A percentile compares a stretch with the other conserved stretches of the same genome.
Evolutionary conservation across 2,888 invertebrate species (phyloP).

Genomic region (Smittia sp.): DNA sequence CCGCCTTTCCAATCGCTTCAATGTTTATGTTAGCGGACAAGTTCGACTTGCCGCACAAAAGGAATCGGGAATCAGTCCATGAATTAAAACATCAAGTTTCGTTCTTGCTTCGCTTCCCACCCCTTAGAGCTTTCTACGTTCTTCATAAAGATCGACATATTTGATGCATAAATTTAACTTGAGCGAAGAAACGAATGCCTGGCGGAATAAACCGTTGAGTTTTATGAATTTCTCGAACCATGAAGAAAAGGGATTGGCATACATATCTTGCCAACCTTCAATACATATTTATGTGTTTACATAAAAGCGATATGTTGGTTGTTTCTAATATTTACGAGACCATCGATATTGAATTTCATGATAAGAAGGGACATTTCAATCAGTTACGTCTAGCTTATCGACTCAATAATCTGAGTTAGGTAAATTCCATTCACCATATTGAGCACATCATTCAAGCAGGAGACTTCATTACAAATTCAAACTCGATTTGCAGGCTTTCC

Average conservation of each 20-base stretch:
- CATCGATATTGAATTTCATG: slow-evolving; percentile 35
- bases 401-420: no score
- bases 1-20: neutral
- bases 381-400: neutral
- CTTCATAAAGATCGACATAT: neutral
- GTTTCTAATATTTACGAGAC: slow-evolving; percentile 28
- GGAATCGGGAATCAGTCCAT: slow-evolving; percentile 14
- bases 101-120: neutral
- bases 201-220: neutral
- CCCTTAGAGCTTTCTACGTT: neutral
- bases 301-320: slow-evolving; percentile 27
- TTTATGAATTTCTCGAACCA: neutral
- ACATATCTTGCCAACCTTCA: neutral
- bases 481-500: neutral
- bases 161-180: slow-evolving; percentile 10
- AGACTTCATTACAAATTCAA: neutral
- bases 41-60: neutral
- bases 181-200: neutral
- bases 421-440: no score
- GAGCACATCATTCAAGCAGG: neutral
- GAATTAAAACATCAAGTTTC: slow-evolving; percentile 32
- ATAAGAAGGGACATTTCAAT: neutral
- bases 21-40: neutral
- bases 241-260: slow-evolving; percentile 6
- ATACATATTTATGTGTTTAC: slow-evolving; percentile 37